phyloP scores from a whole-genome alignment of 2,888 invertebrate species.

The Drosophila multiciliata region DNA sequence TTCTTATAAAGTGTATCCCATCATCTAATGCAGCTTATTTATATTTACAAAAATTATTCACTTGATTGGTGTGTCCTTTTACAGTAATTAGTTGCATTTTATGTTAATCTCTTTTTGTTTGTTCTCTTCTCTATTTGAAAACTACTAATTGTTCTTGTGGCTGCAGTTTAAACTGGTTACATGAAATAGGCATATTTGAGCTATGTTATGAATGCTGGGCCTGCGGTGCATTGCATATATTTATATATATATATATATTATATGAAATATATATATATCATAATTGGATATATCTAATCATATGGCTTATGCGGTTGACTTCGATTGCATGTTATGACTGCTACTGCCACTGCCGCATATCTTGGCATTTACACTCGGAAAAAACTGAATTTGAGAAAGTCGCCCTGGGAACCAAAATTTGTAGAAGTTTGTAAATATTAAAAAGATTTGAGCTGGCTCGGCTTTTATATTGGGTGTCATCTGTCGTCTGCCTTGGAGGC shows the following conservation, averaged over 20 bases:
- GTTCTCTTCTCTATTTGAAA: slow-evolving; percentile 7
- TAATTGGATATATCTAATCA: slow-evolving; percentile 29
- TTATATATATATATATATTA: slow-evolving; percentile 42
- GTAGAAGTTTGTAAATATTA: background rate
- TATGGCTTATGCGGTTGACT: slow-evolving; percentile 50
- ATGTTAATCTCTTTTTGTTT: slow-evolving; percentile 7
- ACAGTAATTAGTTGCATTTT: background rate
- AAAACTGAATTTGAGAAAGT: background rate
- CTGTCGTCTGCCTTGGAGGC: no score
- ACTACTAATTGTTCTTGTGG: slow-evolving; percentile 40
- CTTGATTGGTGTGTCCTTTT: slow-evolving; percentile 39
- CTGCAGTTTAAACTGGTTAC: slow-evolving; percentile 27
- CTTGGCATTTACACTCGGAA: background rate
- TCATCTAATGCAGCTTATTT: slow-evolving; percentile 42
- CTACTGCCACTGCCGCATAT: slow-evolving; percentile 6
- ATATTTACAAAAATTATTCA: slow-evolving; percentile 52
- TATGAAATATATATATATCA: background rate
- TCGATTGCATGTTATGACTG: slow-evolving; percentile 33
- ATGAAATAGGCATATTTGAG: slow-evolving; percentile 56
- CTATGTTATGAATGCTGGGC: slow-evolving; percentile 40
- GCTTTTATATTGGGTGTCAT: no score
- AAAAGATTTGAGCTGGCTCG: no score
- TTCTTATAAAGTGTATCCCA: slow-evolving; percentile 34
- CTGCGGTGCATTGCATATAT: slow-evolving; percentile 50
- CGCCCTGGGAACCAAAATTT: background rate